Percentiles rank a stretch among this genome's conserved stretches.
Conservation (phyloP, 2,113 vertebrate genomes). For the Trinectes maculatus region DNA sequence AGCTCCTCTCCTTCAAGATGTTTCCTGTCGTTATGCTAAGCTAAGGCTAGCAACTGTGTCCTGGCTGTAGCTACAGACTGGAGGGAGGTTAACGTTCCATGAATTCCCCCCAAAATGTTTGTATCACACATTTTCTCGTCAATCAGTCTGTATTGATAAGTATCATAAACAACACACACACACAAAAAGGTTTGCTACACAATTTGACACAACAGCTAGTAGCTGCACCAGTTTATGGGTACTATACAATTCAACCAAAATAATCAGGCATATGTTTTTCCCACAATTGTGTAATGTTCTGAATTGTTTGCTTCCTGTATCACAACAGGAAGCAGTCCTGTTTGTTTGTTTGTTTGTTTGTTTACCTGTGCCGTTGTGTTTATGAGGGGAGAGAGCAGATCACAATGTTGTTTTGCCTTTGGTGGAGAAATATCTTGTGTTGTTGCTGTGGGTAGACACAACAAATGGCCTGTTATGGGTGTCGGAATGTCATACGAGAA, state of each 20-base stretch:
- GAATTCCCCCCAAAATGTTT: too few relatives aligned
- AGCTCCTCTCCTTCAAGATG: too few relatives aligned
- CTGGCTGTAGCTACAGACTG: too few relatives aligned
- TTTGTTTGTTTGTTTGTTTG: not conserved
- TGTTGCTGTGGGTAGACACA: slow-evolving; percentile 71
- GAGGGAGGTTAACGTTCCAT: too few relatives aligned
- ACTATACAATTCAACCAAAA: not conserved
- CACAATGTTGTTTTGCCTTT: slow-evolving; percentile 67
- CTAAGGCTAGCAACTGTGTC: too few relatives aligned
- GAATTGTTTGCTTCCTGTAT: not conserved
- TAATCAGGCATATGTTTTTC: not conserved
- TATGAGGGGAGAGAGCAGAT: slow-evolving; percentile 72
- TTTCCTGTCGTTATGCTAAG: too few relatives aligned
- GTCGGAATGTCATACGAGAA: slow-evolving; percentile 83
- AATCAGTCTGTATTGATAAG: too few relatives aligned
- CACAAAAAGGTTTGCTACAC: not conserved
- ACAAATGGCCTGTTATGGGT: slow-evolving; percentile 67
- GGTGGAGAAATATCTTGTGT: slow-evolving; percentile 76
- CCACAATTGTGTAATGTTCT: slow-evolving; percentile 15
- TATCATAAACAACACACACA: slow-evolving; percentile 1
- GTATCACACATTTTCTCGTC: too few relatives aligned
- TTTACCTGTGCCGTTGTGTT: slow-evolving; percentile 20
- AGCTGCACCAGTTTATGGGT: not conserved
- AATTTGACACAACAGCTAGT: not conserved
- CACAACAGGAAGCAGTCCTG: slow-evolving; percentile 6